phyloP scores from a whole-genome alignment of 2,797 vertebrate genomes.

The Karalla daura region DNA sequence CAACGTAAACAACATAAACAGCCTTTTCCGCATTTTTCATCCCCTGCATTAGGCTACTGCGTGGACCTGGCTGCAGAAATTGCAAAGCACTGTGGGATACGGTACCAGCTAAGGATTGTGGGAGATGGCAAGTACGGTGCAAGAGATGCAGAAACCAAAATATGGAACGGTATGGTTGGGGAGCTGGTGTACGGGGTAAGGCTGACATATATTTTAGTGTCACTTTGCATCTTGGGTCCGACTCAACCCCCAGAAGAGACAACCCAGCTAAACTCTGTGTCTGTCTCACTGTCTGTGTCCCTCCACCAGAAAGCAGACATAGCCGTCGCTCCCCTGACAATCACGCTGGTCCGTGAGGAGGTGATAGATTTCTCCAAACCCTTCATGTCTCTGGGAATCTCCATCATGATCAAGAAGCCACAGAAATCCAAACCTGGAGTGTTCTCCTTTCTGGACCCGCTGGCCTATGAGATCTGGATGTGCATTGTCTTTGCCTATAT shows the following conservation, averaged over 20 bases:
- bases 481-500: constrained; percentile 99
- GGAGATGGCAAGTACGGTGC: constrained; percentile 98
- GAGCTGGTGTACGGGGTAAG: constrained; percentile 99
- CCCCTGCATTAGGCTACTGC: constrained; percentile 85
- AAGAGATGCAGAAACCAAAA: constrained; percentile 97
- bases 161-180: constrained; percentile 99
- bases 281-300: constrained; percentile 18
- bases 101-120: constrained; percentile 96
- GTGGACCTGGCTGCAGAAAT: constrained; percentile 97
- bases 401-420: constrained; percentile 99
- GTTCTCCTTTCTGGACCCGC: constrained; percentile 97
- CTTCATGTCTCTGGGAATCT: constrained; percentile 98
- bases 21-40: too few relatives aligned
- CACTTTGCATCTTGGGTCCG: too few relatives aligned
- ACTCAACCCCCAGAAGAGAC: not conserved
- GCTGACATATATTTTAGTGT: too few relatives aligned
- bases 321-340: constrained; percentile 95
- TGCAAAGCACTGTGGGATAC: constrained; percentile 97
- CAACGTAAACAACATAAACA: too few relatives aligned
- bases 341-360: constrained; percentile 96
- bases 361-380: constrained; percentile 99
- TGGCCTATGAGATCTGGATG: constrained; percentile 99
- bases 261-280: not conserved
- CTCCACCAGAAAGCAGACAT: constrained; percentile 94
- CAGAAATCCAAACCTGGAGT: constrained; percentile 99